Evolutionary conservation across 2,113 vertebrate genomes (phyloP), one percentile per base, ranked within the genome.

Genomic region (Pangasianodon hypophthalmus): DNA sequence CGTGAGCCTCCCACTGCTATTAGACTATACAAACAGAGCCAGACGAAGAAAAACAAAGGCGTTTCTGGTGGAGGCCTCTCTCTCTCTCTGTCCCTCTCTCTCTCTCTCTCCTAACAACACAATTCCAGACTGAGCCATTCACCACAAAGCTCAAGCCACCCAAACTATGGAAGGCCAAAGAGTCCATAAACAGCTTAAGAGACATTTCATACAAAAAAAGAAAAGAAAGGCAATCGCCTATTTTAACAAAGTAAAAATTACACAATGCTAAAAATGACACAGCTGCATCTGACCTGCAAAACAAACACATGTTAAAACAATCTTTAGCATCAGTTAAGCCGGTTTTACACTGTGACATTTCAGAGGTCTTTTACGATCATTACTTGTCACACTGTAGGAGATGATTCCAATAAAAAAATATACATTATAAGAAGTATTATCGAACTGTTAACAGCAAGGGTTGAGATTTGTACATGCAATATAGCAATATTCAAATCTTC

Each of bases 21-120:
- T 32, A 41, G 18, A 83, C 92, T 90, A 73, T 71, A 46, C 90
- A 95, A 94, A 94, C 94, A 93, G 94, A 94, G 92, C 90, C 86
- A 54, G 77, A 58, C 56, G 54, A 60, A 62, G 21, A 84, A 79
- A 87, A 87, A 79, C 71, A 60, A 87, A 79, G 46, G 24, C 24
- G 14, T 26, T 52, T 56, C 32, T 44, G n/a, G 46, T 52, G 83
- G 62, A 77, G 85, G 80, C 88, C 86, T 16, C 79, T 50, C 44
- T 50, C 75, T 29, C 75, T 29, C 75, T 14, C 71, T 48, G 41
- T 77, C 77, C 14, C 48, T 19, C 48, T 1, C 80, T 21, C 52
- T 4, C 52, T 16, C 56, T 44, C 56, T 64, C 9, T 29, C 83
- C 71, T 64, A 48, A 41, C 77, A 6, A 32, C 41, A 82, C 88